Conservation (phyloP, 2,888 invertebrate genomes). For the Disparrhopalites patrizii region DNA sequence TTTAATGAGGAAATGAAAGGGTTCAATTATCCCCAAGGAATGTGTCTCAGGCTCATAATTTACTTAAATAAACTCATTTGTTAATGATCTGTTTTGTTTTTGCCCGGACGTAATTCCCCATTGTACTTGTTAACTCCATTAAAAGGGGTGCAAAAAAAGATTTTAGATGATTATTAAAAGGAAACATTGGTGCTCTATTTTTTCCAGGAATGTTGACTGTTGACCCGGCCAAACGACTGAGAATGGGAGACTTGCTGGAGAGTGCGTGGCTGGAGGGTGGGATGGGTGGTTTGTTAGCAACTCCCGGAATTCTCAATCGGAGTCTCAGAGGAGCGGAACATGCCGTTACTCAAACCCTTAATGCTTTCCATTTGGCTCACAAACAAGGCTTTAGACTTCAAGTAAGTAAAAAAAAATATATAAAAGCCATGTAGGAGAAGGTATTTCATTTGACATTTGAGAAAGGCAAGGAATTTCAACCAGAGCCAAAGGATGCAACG, state of each 20-base stretch:
- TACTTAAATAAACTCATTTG: too few species aligned
- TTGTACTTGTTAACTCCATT: not conserved
- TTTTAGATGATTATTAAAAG: constrained; percentile 11
- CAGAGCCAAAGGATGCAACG: too few species aligned
- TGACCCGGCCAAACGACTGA: constrained; percentile 68
- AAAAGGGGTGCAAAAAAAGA: not conserved
- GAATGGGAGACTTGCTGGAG: constrained; percentile 63
- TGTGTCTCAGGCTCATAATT: too few species aligned
- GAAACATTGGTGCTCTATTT: constrained; percentile 26
- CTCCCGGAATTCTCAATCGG: constrained; percentile 59
- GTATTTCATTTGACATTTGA: too few species aligned
- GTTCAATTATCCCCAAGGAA: too few species aligned
- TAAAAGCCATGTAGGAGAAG: too few species aligned
- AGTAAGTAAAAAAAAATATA: too few species aligned
- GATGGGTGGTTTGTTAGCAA: constrained; percentile 53
- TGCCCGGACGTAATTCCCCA: not conserved
- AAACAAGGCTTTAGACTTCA: constrained; percentile 67
- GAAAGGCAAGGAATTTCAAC: too few species aligned
- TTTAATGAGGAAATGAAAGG: not conserved
- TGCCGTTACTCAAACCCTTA: constrained; percentile 62
- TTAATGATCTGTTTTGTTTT: too few species aligned
- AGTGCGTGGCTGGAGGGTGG: constrained; percentile 63
- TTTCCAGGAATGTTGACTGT: constrained; percentile 67
- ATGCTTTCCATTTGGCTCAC: constrained; percentile 66
- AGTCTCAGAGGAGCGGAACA: constrained; percentile 54